Evolutionary conservation across 2,888 invertebrate genomes (phyloP), one percentile per base, ranked within the genome.

Genomic region (Euplexia lucipara): DNA sequence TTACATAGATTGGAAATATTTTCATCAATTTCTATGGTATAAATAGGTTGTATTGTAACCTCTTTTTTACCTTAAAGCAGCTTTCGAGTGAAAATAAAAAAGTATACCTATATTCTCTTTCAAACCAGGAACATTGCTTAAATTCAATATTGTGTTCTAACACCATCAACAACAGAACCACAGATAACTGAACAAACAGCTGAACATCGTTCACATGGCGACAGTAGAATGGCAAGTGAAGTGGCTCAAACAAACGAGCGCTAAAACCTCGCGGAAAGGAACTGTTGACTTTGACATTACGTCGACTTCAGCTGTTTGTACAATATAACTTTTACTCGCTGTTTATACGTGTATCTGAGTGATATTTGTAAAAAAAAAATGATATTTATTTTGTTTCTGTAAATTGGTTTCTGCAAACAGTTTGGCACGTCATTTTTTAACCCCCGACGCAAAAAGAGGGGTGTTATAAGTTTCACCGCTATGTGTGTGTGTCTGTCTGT

Each of bases 271-370:
- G 12, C 18, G 14, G 10, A 34, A 41, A 35, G 49, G 49, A 39
- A 41, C n/a, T 41, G 51, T 62, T 47, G 49, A 69, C 61, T 47
- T 47, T 41, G 14, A 44, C 22, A 39, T 22, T 10, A 22, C 49
- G 49, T 20, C 51, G 51, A 34, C n/a, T 35, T 14, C 30, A 26
- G n/a, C 8, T 57, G 63, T 63, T 70, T 63, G 30, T 16, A 18
- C 22, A 8, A 22, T 18, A 8, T 48, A 26, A 41, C n/a, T 39
- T 64, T 14, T 32, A 22, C 10, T 47, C 35, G 37, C 35, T 34
- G 6, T 47, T 30, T 20, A 6, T n/a, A 22, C 8, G 22, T 35
- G 30, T 20, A 0, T 45, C 9, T 6, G 14, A 32, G 4, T 7
- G 2, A 32, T 22, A 18, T 16, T 41, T n/a, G n/a, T n/a, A n/a